Evolutionary conservation across 1,140 invertebrate species (phyloP), one percentile per base, ranked within the genome.

Genomic region (Drosophila bipectinata): DNA sequence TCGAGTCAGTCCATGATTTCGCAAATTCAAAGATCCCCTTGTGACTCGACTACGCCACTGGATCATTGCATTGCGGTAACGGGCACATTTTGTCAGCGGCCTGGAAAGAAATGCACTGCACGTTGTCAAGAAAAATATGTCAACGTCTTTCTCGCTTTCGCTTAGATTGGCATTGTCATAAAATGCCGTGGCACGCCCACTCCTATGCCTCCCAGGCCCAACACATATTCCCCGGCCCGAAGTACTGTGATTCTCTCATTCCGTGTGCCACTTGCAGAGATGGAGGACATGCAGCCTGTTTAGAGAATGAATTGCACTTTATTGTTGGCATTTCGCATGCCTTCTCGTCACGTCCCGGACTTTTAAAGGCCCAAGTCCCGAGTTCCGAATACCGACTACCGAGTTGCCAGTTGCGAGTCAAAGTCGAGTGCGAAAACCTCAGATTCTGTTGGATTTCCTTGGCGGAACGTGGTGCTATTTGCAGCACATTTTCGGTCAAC

Each of bases 131-230:
- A 47, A 67, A 85, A 85, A 87, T 85, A 82, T 85, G 82, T 81
- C 78, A 82, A 71, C 78, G 83, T 85, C 82, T 85, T 87, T 28
- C 44, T 66, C 52, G 64, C 72, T 68, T 76, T 67, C 66, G 78
- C 78, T 82, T 78, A 88, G 78, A 87, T 87, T 87, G 82, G 83
- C 79, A 87, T 87, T 87, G 83, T 88, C 83, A 87, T 87, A 87
- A 87, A 87, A 88, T 79, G 71, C 60, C 55, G 44, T 69, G 63
- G 32, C 52, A 59, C 45, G 30, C 41, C 24, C 74, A 21, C 59
- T 5, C 47, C 41, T 45, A 21, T 37, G 41, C 41, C 63, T 9
- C 45, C n/a, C 51, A 48, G 15, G n/a, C 39, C 52, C 39, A 45
- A 34, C 39, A 57, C 59, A 66, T 64, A 51, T 69, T 12, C 39